A percentile compares a stretch with the other conserved stretches of the same genome.
Evolutionary conservation across 2,113 vertebrate genomes (phyloP).

Genomic region (Varanus komodoensis): DNA sequence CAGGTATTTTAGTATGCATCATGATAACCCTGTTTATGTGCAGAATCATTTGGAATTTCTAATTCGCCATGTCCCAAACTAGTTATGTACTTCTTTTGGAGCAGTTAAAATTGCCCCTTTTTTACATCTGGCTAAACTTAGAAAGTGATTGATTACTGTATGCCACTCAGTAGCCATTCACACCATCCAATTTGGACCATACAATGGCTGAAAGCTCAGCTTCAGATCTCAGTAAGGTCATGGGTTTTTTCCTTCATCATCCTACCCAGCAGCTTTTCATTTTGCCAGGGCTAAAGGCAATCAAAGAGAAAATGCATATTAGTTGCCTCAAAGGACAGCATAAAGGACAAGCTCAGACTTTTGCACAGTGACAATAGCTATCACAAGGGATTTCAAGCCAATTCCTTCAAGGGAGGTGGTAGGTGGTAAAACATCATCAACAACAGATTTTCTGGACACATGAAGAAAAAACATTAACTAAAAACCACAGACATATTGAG

Average conservation of each 20-base stretch:
- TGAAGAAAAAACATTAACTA: not conserved
- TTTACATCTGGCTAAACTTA: constrained; percentile 11
- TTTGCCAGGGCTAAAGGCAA: not conserved
- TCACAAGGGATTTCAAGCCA: not conserved
- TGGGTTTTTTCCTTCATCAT: constrained; percentile 48
- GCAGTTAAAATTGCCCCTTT: not conserved
- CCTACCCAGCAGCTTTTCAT: not conserved
- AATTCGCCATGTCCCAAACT: not conserved
- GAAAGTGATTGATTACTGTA: constrained; percentile 45
- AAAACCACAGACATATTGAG: not conserved
- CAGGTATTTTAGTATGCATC: not conserved
- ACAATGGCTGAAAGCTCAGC: constrained; percentile 31
- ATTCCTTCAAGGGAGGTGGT: not conserved
- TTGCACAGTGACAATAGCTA: constrained; percentile 22
- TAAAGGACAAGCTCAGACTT: not conserved
- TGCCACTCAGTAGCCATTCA: constrained; percentile 44
- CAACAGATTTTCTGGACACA: not conserved
- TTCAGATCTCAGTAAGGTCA: constrained; percentile 45
- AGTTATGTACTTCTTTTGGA: not conserved
- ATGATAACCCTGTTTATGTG: not conserved
- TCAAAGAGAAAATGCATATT: not conserved
- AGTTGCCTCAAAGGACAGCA: not conserved
- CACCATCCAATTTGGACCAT: constrained; percentile 20
- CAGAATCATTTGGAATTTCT: not conserved
- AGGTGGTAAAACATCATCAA: not conserved